Conservation (phyloP, 2,888 invertebrate genomes). For the Ochropacha duplaris region DNA sequence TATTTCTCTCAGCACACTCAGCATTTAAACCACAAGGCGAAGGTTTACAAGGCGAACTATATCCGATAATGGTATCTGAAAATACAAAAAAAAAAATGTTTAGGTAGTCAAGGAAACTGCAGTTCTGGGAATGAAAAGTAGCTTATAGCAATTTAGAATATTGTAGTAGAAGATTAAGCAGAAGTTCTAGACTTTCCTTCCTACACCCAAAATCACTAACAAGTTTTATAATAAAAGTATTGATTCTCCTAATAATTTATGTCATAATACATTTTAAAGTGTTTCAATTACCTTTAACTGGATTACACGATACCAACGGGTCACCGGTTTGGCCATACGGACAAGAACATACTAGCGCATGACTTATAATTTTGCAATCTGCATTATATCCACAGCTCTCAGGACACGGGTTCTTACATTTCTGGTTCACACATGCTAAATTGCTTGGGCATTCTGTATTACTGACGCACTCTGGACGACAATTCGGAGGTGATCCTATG, state of each 20-base stretch:
- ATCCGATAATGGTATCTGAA: constrained; percentile 67
- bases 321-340: constrained; percentile 85
- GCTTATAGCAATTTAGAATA: too few relatives aligned
- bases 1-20: constrained; percentile 84
- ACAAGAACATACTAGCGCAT: constrained; percentile 87
- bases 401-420: constrained; percentile 87
- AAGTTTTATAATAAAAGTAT: too few relatives aligned
- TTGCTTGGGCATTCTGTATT: constrained; percentile 86
- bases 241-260: too few relatives aligned
- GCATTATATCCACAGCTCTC: constrained; percentile 87
- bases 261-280: background rate
- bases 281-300: constrained; percentile 59
- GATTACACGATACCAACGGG: constrained; percentile 80
- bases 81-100: constrained; percentile 15
- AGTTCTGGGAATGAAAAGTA: too few relatives aligned
- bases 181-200: too few relatives aligned
- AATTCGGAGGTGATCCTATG: constrained; percentile 85
- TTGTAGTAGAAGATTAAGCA: too few relatives aligned
- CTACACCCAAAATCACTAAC: too few relatives aligned
- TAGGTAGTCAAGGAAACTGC: too few relatives aligned
- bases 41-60: constrained; percentile 84
- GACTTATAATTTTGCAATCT: constrained; percentile 88
- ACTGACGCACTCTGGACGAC: constrained; percentile 86
- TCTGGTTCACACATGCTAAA: constrained; percentile 86
- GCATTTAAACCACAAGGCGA: constrained; percentile 88